phyloP scores from a whole-genome alignment of 2,888 invertebrate species.

The Drosophila pseudotalamancana region DNA sequence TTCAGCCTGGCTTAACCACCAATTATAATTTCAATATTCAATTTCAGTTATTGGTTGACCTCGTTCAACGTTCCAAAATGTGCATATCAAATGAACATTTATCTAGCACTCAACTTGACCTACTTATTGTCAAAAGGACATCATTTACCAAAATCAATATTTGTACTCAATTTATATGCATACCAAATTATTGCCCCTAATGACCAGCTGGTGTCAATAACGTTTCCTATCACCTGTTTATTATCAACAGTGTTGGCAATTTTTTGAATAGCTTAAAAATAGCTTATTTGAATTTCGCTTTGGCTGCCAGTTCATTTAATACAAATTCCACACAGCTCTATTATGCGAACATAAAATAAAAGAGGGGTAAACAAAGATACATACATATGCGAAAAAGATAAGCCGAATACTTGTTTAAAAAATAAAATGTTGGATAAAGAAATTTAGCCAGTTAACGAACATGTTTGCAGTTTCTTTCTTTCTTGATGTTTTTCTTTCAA shows the following conservation, averaged over 20 bases:
- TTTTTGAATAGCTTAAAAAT: not conserved
- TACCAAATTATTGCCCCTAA: constrained; percentile 20
- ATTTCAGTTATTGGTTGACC: constrained; percentile 6
- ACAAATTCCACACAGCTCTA: too few relatives aligned
- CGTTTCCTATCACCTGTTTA: constrained; percentile 14
- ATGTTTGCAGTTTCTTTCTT: too few relatives aligned
- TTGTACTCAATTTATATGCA: constrained; percentile 11
- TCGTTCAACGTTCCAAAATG: constrained; percentile 6
- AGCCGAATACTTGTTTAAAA: too few relatives aligned
- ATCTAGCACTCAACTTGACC: constrained; percentile 28
- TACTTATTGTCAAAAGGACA: constrained; percentile 35
- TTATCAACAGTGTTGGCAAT: not conserved
- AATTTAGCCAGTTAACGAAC: too few relatives aligned
- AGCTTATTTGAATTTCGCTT: not conserved
- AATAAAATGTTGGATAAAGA: too few relatives aligned
- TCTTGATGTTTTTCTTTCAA: too few relatives aligned
- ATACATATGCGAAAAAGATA: too few relatives aligned
- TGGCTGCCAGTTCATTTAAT: not conserved
- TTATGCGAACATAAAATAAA: too few relatives aligned
- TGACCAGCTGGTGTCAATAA: constrained; percentile 20
- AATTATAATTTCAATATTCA: constrained; percentile 7
- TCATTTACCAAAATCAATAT: constrained; percentile 53
- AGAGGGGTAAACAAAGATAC: too few relatives aligned
- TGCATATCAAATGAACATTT: constrained; percentile 21
- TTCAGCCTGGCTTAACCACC: constrained; percentile 8